These are phyloP conservation scores for Zeugodacus cucurbitae DNA, from an alignment of 1,140 invertebrate species.

Conservation along the genomic window DNA sequence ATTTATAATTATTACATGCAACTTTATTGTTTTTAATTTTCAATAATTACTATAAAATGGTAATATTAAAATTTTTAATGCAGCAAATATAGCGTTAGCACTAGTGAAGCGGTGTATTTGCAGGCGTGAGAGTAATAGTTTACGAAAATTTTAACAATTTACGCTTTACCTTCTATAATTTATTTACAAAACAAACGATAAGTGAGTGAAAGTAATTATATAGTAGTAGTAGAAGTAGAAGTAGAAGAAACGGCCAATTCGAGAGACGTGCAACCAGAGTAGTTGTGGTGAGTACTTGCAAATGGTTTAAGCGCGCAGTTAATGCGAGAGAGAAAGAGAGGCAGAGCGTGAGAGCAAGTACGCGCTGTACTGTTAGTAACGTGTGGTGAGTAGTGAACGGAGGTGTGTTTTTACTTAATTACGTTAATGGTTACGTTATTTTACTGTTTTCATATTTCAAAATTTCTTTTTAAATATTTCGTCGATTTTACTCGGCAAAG, in stretches of 20 bases:
- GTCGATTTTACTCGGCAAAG: constrained; percentile 40
- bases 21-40: not conserved
- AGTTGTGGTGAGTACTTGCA: not conserved
- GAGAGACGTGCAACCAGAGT: constrained; percentile 14
- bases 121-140: not conserved
- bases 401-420: not conserved
- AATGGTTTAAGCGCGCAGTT: constrained; percentile 11
- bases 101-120: not conserved
- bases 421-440: not conserved
- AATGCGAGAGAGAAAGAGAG: not conserved
- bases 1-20: constrained; percentile 27
- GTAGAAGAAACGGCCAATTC: constrained; percentile 17
- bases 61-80: not conserved
- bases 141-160: not conserved
- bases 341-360: not conserved
- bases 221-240: constrained; percentile 10
- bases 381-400: not conserved
- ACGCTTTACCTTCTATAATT: constrained; percentile 25
- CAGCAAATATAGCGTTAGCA: constrained; percentile 27
- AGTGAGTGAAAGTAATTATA: constrained; percentile 14
- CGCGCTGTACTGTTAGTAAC: not conserved
- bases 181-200: constrained; percentile 26
- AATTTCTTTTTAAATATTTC: not conserved
- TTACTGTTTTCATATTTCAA: not conserved
- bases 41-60: not conserved